phyloP scores from a whole-genome alignment of 2,888 invertebrate genomes.

The Slavum lentiscoides region DNA sequence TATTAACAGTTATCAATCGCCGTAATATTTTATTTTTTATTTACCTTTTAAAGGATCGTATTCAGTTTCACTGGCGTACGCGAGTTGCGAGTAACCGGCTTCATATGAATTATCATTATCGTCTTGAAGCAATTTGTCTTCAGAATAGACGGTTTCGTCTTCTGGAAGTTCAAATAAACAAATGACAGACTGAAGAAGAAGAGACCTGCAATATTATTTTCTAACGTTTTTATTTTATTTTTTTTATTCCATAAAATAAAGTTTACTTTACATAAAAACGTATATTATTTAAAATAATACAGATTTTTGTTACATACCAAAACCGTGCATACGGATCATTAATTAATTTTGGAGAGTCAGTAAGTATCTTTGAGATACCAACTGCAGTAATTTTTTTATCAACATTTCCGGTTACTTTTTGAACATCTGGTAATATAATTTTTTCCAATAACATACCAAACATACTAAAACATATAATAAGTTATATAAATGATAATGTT shows the following conservation, averaged over 20 bases:
- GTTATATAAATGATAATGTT: slow-evolving; percentile 26
- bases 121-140: slow-evolving; percentile 81
- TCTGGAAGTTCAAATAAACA: slow-evolving; percentile 87
- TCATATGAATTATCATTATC: slow-evolving; percentile 87
- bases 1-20: not conserved
- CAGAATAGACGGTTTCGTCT: slow-evolving; percentile 76
- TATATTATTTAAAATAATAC: too few relatives aligned
- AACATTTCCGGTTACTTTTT: slow-evolving; percentile 78
- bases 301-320: slow-evolving; percentile 60
- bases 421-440: slow-evolving; percentile 81
- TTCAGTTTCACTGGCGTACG: slow-evolving; percentile 77
- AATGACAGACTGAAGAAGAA: slow-evolving; percentile 71
- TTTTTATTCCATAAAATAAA: too few relatives aligned
- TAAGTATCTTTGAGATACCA: slow-evolving; percentile 82
- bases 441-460: slow-evolving; percentile 95
- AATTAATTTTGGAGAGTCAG: slow-evolving; percentile 73
- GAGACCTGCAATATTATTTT: slow-evolving; percentile 59
- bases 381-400: slow-evolving; percentile 91
- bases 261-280: too few relatives aligned
- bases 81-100: slow-evolving; percentile 82
- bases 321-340: slow-evolving; percentile 67
- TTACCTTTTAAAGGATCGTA: slow-evolving; percentile 76
- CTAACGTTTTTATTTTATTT: not conserved
- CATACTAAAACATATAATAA: slow-evolving; percentile 68
- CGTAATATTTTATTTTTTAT: not conserved